Evolutionary conservation across 2,888 invertebrate genomes (phyloP).

Genomic region (Lissocephala sabroskyi): DNA sequence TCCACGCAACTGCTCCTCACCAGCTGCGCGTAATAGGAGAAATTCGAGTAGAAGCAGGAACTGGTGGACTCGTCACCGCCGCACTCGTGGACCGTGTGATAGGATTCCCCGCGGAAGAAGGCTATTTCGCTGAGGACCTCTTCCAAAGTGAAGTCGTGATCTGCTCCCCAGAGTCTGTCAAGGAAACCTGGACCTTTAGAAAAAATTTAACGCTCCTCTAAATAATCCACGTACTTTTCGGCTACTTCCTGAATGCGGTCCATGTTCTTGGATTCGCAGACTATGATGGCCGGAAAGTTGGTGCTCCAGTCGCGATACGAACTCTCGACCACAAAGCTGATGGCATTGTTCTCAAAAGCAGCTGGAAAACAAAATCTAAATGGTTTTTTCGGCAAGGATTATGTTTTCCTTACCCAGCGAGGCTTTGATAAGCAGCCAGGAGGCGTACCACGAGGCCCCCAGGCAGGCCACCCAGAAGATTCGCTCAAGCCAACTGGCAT

Average conservation of each 20-base stretch:
- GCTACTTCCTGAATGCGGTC: conserved; percentile 77
- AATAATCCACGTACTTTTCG: conserved; percentile 73
- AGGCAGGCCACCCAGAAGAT: conserved; percentile 80
- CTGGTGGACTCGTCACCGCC: conserved; percentile 73
- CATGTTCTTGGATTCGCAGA: conserved; percentile 80
- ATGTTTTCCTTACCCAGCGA: conserved; percentile 71
- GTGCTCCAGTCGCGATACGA: conserved; percentile 83
- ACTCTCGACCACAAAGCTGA: conserved; percentile 85
- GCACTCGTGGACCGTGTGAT: conserved; percentile 78
- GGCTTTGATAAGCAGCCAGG: conserved; percentile 77
- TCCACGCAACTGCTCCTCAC: conserved; percentile 77
- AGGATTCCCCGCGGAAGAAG: conserved; percentile 80
- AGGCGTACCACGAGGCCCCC: conserved; percentile 79
- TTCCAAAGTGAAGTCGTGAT: conserved; percentile 80
- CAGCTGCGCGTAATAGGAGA: conserved; percentile 75
- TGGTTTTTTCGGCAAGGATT: not conserved
- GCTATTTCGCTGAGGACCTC: conserved; percentile 81
- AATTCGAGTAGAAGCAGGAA: conserved; percentile 77
- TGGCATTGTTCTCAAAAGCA: conserved; percentile 79
- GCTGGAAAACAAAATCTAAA: conserved; percentile 32
- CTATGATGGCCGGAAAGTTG: conserved; percentile 80
- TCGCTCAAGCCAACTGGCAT: conserved; percentile 75
- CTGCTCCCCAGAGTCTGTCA: conserved; percentile 76
- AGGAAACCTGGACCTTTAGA: conserved; percentile 21
- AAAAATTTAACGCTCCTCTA: not conserved